Percentiles rank a stretch among this genome's conserved stretches.
Evolutionary conservation across 2,113 vertebrate species (phyloP).

Genomic region (Zingel zingel): DNA sequence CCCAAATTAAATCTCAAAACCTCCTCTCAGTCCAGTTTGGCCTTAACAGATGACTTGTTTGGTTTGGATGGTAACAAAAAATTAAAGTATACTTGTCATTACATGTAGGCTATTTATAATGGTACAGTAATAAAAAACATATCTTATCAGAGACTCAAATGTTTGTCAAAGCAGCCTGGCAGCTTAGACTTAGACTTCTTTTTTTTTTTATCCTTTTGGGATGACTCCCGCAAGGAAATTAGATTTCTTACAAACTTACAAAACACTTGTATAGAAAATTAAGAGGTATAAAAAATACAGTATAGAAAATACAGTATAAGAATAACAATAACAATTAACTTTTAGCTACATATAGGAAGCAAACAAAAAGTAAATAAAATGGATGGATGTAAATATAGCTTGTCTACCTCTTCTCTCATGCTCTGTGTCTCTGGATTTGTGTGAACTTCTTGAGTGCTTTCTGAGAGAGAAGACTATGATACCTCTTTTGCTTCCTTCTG

Average conservation of each 20-base stretch:
- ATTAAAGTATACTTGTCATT: no score
- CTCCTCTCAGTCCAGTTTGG: neutral
- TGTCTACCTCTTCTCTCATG: neutral
- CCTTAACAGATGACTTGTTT: neutral
- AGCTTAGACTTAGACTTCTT: neutral
- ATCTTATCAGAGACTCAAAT: neutral
- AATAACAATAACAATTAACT: no score
- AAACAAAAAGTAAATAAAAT: no score
- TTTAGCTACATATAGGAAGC: no score
- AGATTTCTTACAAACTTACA: no score
- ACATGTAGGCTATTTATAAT: neutral
- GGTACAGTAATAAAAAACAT: no score
- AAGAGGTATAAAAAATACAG: no score
- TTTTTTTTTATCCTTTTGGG: no score
- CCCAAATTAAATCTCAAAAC: neutral
- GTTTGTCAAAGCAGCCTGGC: neutral
- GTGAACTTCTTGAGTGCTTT: neutral
- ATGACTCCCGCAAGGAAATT: no score
- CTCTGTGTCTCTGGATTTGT: neutral
- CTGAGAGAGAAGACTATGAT: slow-evolving; percentile 4
- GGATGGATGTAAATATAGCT: neutral
- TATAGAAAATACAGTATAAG: no score
- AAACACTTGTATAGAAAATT: no score
- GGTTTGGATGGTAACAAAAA: neutral
- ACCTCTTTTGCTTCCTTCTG: neutral